Evolutionary conservation across 2,113 vertebrate genomes (phyloP).

Genomic region (Cryptomyrus ogoouensis): DNA sequence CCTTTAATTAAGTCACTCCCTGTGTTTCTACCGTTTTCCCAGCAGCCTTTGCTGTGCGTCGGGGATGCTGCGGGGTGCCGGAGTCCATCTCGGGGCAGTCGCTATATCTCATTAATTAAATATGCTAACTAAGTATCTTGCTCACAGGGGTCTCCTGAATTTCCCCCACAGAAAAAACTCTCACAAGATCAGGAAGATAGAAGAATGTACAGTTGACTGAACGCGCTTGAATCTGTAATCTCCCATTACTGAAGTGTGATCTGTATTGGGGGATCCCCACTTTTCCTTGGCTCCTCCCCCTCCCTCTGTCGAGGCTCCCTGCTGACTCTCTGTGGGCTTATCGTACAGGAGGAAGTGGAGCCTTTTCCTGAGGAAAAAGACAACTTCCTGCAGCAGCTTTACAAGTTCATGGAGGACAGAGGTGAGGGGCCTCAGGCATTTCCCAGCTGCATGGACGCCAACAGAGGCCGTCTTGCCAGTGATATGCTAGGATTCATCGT

Average conservation of each 20-base stretch:
- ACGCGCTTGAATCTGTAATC: neutral
- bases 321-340: neutral
- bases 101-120: neutral
- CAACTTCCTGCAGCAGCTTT: conserved; percentile 92
- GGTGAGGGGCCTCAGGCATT: conserved; percentile 53
- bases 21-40: neutral
- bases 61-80: neutral
- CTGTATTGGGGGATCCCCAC: neutral
- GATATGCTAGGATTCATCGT: neutral
- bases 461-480: neutral
- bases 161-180: neutral
- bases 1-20: neutral
- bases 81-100: neutral
- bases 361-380: conserved; percentile 92
- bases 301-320: neutral
- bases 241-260: neutral
- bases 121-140: too few relatives aligned
- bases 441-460: neutral
- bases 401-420: conserved; percentile 98
- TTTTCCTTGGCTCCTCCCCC: neutral
- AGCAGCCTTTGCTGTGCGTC: neutral
- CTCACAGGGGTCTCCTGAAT: neutral
- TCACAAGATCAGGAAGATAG: neutral
- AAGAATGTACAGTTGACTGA: neutral
- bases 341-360: conserved; percentile 86